A percentile compares a stretch with the other conserved stretches of the same genome.
Evolutionary conservation across 2,888 invertebrate genomes (phyloP).

Genomic region (Trissolcus japonicus): DNA sequence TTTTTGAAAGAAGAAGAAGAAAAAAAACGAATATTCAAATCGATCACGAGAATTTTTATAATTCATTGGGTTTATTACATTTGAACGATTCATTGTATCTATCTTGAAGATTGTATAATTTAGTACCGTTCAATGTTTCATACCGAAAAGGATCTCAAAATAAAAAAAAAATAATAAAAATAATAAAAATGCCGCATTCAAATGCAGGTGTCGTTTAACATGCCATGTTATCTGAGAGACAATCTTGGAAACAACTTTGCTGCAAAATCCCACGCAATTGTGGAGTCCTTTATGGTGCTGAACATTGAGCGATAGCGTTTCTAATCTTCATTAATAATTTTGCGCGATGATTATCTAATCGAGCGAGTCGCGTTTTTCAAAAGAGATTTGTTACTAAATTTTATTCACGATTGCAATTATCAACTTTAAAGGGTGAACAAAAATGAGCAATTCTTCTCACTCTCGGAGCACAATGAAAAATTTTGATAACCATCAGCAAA

Average conservation of each 20-base stretch:
- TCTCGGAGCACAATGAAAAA: too few relatives aligned
- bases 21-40: too few relatives aligned
- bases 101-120: too few relatives aligned
- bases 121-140: not conserved
- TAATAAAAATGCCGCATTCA: slow-evolving; percentile 6
- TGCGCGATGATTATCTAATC: slow-evolving; percentile 5
- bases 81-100: too few relatives aligned
- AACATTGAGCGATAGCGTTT: slow-evolving; percentile 11
- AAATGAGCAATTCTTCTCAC: too few relatives aligned
- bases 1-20: slow-evolving; percentile 4
- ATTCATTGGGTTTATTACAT: not conserved
- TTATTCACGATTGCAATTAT: too few relatives aligned
- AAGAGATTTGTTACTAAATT: too few relatives aligned
- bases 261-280: slow-evolving; percentile 20
- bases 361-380: not conserved
- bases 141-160: not conserved
- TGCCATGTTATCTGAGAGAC: slow-evolving; percentile 22
- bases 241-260: slow-evolving; percentile 10
- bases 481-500: not conserved
- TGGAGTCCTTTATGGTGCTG: slow-evolving; percentile 7
- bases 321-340: not conserved
- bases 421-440: too few relatives aligned
- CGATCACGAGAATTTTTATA: not conserved
- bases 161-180: not conserved
- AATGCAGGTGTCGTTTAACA: slow-evolving; percentile 19